A percentile compares a stretch with the other conserved stretches of the same genome.
Conservation (phyloP, 2,797 vertebrate species). For the Rhinichthys osculus region DNA sequence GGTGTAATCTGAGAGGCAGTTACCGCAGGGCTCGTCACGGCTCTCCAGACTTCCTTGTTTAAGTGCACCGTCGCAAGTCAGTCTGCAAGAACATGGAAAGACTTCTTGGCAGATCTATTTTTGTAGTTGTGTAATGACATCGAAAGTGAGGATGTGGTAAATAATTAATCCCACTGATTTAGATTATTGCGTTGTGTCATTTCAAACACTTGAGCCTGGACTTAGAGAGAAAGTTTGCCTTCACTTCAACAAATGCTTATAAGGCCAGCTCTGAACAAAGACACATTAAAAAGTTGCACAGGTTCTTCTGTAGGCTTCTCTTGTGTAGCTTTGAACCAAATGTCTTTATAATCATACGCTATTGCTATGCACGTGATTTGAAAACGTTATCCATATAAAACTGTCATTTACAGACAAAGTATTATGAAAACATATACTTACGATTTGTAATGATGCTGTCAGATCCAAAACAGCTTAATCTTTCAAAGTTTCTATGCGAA, state of each 20-base stretch:
- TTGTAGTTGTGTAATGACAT: conserved; percentile 67
- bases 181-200: conserved; percentile 49
- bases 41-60: conserved; percentile 65
- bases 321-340: too few species aligned
- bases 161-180: conserved; percentile 73
- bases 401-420: too few species aligned
- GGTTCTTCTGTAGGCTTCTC: background rate
- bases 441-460: background rate
- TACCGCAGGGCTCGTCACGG: conserved; percentile 49
- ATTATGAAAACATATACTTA: too few species aligned
- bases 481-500: background rate
- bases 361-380: too few species aligned
- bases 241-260: background rate
- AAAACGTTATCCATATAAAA: too few species aligned
- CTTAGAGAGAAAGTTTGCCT: background rate
- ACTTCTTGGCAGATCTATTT: conserved; percentile 70
- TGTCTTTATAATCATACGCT: too few species aligned
- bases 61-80: conserved; percentile 72
- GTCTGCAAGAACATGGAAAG: conserved; percentile 71
- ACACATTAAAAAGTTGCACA: background rate
- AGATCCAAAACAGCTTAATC: background rate
- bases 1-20: conserved; percentile 60
- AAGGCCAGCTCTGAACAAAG: background rate
- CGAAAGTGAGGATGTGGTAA: conserved; percentile 69
- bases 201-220: background rate